Evolutionary conservation across 1,140 invertebrate genomes (phyloP), one percentile per base, ranked within the genome.

Genomic region (Meteorus sp.): DNA sequence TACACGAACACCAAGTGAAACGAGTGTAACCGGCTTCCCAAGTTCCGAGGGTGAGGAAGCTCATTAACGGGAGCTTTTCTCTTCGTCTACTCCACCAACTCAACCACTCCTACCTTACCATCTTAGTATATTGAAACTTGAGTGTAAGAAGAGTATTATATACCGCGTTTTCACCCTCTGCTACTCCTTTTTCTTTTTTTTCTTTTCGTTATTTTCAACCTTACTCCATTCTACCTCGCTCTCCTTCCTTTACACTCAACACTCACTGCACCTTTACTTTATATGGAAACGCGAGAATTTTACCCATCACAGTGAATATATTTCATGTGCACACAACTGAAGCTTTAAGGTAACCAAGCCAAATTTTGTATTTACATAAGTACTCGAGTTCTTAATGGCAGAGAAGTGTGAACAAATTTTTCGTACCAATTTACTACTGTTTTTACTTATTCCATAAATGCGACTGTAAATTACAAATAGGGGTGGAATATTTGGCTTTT

Each of bases 1-100:
- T 58, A 64, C 59, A 62, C 54, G 56, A 47, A 44, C 45, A 47
- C 50, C 62, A 66, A 67, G 67, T 61, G 65, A 71, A 69, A 74
- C 62, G 60, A 69, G 72, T 70, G 72, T 73, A 72, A 78, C 74
- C 70, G 67, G 74, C 69, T 78, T 76, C 71, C 62, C 61, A 73
- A 71, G 64, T 61, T 69, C 60, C 65, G 69, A 75, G 74, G 73
- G 72, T 75, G 75, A 80, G 75, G 72, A 78, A 80, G 77, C 78
- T 80, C 77, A 79, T 80, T 79, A 80, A 75, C 73, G 67, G 65
- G 69, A 74, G 75, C 75, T 78, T 78, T 59, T 77, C 71, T 72
- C 68, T 52, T 52, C 27, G 9, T 23, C 23, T 22, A 17, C 27
- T 27, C 9, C 17, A 37, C 15, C 19, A 47, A 20, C 44, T 1